Base-by-base conservation (phyloP, 2,888 invertebrate species). In the Dasysyrphus tricinctus region DNA sequence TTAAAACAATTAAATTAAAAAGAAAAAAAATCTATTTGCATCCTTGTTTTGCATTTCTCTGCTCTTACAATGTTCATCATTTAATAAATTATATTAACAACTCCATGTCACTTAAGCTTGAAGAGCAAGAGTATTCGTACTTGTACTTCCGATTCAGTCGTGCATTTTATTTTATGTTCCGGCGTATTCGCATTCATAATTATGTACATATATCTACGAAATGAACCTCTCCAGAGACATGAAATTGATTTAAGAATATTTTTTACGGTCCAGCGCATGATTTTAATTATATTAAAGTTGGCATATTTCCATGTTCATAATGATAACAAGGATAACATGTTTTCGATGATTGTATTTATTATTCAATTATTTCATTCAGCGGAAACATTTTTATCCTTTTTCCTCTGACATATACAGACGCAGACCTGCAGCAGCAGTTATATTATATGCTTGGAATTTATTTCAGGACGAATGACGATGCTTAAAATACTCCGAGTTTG, bases 241-340 rank as follows among this genome's bases (percentile, higher is more conserved):
- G 67, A 80, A 85, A 85, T 85, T 77, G 77, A 85, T 85, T 80
- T 80, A 80, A 80, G 77, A 37, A 69, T 57, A 63, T 57, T 79
- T 78, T 85, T 80, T 73, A 86, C 69, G 82, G 74, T 70, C 70
- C 78, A 78, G n/a, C 75, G 86, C 70, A 79, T 63, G 65, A 86
- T 82, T 82, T 82, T 86, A 86, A 86, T 86, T 86, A 75, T 82
- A 82, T 86, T 78, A 82, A 86, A 74, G 82, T 72, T 82, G 78
- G 86, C 78, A 82, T 57, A 86, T 78, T 82, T 78, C 82, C 86
- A 81, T 74, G 74, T 57, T 47, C 78, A 78, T 78, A 78, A 86
- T 86, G 78, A 82, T 86, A 86, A 74, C 78, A 61, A 63, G 77
- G 77, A 86, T 77, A 69, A 69, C 69, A 75, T 78, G 81, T 78